phyloP scores from a whole-genome alignment of 2,888 invertebrate genomes.

The Lasioglossum figueresi region DNA sequence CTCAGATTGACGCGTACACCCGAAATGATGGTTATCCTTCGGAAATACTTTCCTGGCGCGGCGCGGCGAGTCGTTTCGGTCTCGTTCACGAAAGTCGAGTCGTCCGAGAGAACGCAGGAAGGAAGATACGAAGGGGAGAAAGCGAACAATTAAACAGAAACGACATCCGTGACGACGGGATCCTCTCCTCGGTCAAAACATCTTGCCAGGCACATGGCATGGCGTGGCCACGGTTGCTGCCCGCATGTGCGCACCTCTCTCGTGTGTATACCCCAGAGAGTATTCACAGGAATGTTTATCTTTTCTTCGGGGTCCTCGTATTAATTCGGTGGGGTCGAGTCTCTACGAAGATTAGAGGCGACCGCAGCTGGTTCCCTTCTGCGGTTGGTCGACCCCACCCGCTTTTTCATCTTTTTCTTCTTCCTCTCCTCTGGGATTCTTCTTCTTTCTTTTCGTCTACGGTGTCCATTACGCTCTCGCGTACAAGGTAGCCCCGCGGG shows the following conservation, averaged over 20 bases:
- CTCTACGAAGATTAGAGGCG: constrained; percentile 71
- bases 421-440: neutral
- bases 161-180: constrained; percentile 60
- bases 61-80: neutral
- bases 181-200: constrained; percentile 76
- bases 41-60: neutral
- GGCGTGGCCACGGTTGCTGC: constrained; percentile 38
- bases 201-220: constrained; percentile 68
- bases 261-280: constrained; percentile 44
- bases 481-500: constrained; percentile 11
- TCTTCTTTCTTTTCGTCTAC: constrained; percentile 9
- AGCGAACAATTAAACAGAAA: constrained; percentile 74
- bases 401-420: constrained; percentile 35
- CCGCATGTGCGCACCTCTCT: constrained; percentile 48
- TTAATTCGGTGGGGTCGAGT: constrained; percentile 70
- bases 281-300: constrained; percentile 70
- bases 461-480: constrained; percentile 40
- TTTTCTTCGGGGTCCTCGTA: constrained; percentile 71
- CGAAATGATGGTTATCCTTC: constrained; percentile 16
- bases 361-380: constrained; percentile 72
- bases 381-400: constrained; percentile 19
- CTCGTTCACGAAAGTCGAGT: neutral
- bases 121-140: constrained; percentile 63
- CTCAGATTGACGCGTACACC: constrained; percentile 12
- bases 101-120: constrained; percentile 39